Base-by-base conservation (phyloP, 2,797 vertebrate genomes). In the Gymnothorax reevesii region DNA sequence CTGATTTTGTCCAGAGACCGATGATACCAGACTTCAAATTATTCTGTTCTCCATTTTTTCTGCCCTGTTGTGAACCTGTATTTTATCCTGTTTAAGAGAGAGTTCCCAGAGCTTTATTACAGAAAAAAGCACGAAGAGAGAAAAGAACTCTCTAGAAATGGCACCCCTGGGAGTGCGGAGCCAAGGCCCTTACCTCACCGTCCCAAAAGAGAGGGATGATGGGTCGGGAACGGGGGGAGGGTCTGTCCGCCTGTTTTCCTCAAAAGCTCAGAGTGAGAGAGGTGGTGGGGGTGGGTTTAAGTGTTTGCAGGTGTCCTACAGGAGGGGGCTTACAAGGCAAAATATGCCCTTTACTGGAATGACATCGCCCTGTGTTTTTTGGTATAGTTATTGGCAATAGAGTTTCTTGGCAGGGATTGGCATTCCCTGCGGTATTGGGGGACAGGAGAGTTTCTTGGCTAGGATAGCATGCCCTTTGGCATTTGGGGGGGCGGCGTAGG, bases 301-400 rank as follows among this genome's bases (percentile, higher is more conserved):
- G 90, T 92, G 90, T 90, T 92, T 91, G 87, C 91, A 92, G 91
- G 92, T 92, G 92, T 92, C 89, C 88, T 87, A 71, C 52, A 71
- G 85, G 84, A 90, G 86, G 33, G 57, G 84, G n/a, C 64, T 69
- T 69, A 22, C 22, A 69, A 69, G n/a, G 17, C 64, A 25, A 69
- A 7, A 25, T 69, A 6, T 69, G 22, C 25, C 64, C n/a, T 2
- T 69, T 66, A n/a, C 64, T 66, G 6, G 22, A 7, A 66, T n/a
- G 22, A 66, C 20, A 6, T n/a, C n/a, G 4, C 1, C 6, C 7
- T 22, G 25, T 66, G 64, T 66, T 66, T n/a, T n/a, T 66, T 25
- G 64, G 22, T n/a, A 42, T 42, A 42, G 33, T 42, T 42, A 2
- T 42, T 20, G 22, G 64, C 22, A 66, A 7, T 20, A 1, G 64